Percentiles rank a stretch among this genome's conserved stretches.
Evolutionary conservation across 2,797 vertebrate genomes (phyloP).

Genomic region (Lithobates sylvaticus): DNA sequence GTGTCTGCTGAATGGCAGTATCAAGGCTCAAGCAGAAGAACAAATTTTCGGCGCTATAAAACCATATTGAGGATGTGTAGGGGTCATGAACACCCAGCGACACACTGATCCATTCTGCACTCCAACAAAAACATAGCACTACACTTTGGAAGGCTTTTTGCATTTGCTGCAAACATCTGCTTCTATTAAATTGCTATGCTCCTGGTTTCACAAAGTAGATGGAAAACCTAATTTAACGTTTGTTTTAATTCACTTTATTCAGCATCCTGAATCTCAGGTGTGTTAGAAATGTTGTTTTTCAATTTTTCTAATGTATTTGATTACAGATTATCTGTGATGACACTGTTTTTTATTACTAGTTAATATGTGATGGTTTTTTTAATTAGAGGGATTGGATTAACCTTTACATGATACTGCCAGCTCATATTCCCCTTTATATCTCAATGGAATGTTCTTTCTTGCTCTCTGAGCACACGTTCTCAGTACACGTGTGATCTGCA

Average conservation of each 20-base stretch:
- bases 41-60: no score
- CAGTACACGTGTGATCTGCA: conserved; percentile 18
- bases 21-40: no score
- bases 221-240: no score
- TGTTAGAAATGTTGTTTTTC: background rate
- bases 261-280: background rate
- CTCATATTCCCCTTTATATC: conserved; percentile 70
- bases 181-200: background rate
- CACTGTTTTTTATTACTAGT: conserved; percentile 67
- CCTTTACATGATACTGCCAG: conserved; percentile 69
- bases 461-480: background rate
- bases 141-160: no score
- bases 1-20: no score
- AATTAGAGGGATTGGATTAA: conserved; percentile 72
- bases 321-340: conserved; percentile 51
- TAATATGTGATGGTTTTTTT: conserved; percentile 68
- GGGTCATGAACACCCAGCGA: no score
- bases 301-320: conserved; percentile 32
- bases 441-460: conserved; percentile 66
- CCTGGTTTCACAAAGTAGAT: background rate
- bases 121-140: no score
- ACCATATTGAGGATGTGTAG: no score
- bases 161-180: no score
- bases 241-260: background rate
- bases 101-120: no score